Percentiles rank a stretch among this genome's conserved stretches.
Evolutionary conservation across 2,113 vertebrate species (phyloP).

Genomic region (Entelurus aequoreus): DNA sequence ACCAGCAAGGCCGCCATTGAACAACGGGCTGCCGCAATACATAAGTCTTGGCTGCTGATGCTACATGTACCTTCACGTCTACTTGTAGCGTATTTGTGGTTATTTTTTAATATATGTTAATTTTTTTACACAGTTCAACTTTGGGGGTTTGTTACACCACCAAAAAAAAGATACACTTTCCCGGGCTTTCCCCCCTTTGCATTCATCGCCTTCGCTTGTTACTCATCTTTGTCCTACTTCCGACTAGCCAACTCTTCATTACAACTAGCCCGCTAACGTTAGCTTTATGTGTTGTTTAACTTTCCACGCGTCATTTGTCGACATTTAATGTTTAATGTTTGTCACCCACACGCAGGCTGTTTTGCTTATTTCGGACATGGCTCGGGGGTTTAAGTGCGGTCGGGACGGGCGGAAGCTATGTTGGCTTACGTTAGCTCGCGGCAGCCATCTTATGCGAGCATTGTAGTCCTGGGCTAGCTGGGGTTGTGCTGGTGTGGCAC

Average conservation of each 20-base stretch:
- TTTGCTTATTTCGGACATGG: not conserved
- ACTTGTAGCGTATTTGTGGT: not conserved
- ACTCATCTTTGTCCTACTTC: too few relatives aligned
- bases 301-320: too few relatives aligned
- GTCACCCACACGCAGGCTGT: not conserved
- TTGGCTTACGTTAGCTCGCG: conserved; percentile 52
- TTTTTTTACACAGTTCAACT: too few relatives aligned
- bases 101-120: not conserved
- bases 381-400: conserved; percentile 8
- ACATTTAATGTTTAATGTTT: not conserved
- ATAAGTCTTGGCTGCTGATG: not conserved
- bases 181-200: conserved; percentile 58
- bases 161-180: conserved; percentile 52
- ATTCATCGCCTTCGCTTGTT: conserved; percentile 13
- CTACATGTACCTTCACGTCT: too few relatives aligned
- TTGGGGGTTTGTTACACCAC: conserved; percentile 15
- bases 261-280: conserved; percentile 46
- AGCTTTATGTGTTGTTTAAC: not conserved
- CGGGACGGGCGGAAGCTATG: conserved; percentile 72
- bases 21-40: conserved; percentile 41
- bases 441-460: conserved; percentile 76
- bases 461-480: conserved; percentile 63
- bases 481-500: conserved; percentile 62
- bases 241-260: not conserved
- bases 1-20: conserved; percentile 61